Conservation (phyloP, 2,797 vertebrate genomes). For the Sylvilagus floridanus region DNA sequence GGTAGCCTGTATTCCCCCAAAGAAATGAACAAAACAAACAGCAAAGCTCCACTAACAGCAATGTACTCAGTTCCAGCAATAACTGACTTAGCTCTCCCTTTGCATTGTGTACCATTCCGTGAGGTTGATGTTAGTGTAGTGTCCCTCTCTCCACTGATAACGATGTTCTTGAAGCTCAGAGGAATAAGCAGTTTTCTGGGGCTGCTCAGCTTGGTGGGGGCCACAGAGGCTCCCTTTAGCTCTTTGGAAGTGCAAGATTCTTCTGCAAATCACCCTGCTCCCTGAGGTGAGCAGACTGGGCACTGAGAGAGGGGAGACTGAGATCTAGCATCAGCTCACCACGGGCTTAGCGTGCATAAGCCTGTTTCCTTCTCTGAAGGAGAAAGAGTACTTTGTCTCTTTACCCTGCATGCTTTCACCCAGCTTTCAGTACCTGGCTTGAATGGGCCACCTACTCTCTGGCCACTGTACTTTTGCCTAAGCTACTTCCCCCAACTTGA, state of each 20-base stretch:
- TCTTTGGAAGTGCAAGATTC: not conserved
- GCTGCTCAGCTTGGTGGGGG: not conserved
- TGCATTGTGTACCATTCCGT: not conserved
- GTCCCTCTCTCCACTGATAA: not conserved
- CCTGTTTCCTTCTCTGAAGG: not conserved
- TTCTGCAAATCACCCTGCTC: not conserved
- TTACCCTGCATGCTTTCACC: not conserved
- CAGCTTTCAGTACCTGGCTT: not conserved
- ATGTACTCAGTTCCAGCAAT: not conserved
- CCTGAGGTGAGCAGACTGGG: not conserved
- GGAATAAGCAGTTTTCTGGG: not conserved
- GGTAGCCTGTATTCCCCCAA: not conserved
- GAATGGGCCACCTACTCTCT: not conserved
- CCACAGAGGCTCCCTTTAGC: no score
- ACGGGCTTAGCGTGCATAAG: rapidly evolving
- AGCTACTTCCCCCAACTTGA: not conserved
- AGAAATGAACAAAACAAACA: not conserved
- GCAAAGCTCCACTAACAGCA: not conserved
- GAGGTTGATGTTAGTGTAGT: not conserved
- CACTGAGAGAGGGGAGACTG: not conserved
- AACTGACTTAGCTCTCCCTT: not conserved
- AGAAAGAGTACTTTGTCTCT: not conserved
- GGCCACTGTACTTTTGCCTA: not conserved
- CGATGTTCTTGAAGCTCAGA: not conserved
- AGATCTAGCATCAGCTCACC: not conserved